Conservation (phyloP, 2,888 invertebrate genomes). For the Heteropelma amictum region DNA sequence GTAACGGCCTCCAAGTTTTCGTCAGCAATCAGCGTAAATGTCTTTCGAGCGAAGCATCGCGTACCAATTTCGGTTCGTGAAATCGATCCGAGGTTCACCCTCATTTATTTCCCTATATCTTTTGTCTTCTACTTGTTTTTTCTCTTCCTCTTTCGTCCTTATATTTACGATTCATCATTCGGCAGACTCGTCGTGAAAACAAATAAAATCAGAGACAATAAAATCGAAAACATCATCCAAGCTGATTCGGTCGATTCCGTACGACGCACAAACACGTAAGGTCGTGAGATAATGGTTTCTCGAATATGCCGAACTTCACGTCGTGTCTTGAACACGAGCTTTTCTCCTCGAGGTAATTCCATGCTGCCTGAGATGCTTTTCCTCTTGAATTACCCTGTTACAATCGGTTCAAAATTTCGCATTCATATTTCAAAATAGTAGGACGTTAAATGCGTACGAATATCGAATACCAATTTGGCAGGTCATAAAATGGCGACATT, state of each 20-base stretch:
- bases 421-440: background rate
- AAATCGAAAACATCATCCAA: background rate
- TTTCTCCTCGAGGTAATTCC: conserved; percentile 21
- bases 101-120: conserved; percentile 22
- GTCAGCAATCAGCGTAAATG: conserved; percentile 15
- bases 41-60: conserved; percentile 17
- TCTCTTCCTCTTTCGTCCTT: background rate
- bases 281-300: conserved; percentile 20
- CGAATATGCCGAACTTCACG: conserved; percentile 12
- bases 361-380: conserved; percentile 27
- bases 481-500: too few relatives aligned
- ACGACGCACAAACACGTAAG: background rate
- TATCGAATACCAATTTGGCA: conserved; percentile 36
- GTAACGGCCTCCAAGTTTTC: conserved; percentile 11
- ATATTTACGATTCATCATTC: conserved; percentile 7
- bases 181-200: background rate
- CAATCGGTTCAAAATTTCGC: too few relatives aligned
- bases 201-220: background rate
- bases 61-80: conserved; percentile 31
- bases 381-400: conserved; percentile 24
- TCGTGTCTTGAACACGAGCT: background rate
- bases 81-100: background rate
- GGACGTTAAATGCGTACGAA: conserved; percentile 14
- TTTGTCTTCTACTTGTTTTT: conserved; percentile 20
- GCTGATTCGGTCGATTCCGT: background rate